phyloP scores from a whole-genome alignment of 2,797 vertebrate species.

The Australoheros facetus region DNA sequence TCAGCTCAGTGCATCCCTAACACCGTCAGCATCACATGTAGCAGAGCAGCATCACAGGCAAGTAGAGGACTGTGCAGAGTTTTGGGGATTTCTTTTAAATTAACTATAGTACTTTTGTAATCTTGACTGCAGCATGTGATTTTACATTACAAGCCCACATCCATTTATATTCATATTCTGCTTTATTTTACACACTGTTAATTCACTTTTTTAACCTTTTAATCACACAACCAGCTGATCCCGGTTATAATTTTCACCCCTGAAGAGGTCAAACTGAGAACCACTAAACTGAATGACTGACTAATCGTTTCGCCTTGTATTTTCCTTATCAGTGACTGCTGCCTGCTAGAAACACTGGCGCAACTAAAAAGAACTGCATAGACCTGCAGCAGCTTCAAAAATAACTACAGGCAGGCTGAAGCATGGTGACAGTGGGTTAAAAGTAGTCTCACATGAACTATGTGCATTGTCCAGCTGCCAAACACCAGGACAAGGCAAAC shows the following conservation, averaged over 20 bases:
- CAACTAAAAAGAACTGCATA: not conserved
- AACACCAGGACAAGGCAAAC: slow-evolving; percentile 55
- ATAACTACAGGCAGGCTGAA: not conserved
- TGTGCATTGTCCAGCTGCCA: not conserved
- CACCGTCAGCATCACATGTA: too few relatives aligned
- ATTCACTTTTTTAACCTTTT: not conserved
- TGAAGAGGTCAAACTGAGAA: not conserved
- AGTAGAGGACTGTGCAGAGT: too few relatives aligned
- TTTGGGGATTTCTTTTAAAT: too few relatives aligned
- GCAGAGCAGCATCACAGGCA: too few relatives aligned
- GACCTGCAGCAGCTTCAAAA: not conserved
- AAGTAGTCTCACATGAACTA: slow-evolving; percentile 3
- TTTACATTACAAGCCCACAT: too few relatives aligned
- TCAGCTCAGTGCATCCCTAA: too few relatives aligned
- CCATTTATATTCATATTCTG: rapidly evolving
- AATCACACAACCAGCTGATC: not conserved
- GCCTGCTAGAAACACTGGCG: not conserved
- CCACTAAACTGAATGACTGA: not conserved
- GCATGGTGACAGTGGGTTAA: slow-evolving; percentile 12
- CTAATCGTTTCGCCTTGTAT: not conserved
- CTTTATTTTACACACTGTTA: not conserved
- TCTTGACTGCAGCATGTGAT: too few relatives aligned
- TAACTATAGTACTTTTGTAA: too few relatives aligned
- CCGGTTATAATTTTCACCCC: not conserved
- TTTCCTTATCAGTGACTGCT: not conserved